Percentiles rank a stretch among this genome's conserved stretches.
Conservation (phyloP, 1,140 invertebrate species). For the Thalassaphorura encarpata region DNA sequence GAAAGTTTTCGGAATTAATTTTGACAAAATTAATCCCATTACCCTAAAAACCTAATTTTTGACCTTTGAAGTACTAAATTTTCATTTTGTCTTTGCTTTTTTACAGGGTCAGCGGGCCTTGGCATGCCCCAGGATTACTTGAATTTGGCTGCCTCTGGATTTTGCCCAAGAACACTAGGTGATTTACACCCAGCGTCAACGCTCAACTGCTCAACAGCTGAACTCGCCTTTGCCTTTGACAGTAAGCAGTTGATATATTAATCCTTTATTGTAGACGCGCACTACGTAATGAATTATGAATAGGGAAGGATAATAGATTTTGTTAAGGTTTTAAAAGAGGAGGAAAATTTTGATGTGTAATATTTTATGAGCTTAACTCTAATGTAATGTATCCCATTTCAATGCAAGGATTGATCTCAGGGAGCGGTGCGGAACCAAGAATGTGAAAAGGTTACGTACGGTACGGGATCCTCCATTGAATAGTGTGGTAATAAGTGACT, state of each 20-base stretch:
- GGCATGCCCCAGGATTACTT: conserved; percentile 62
- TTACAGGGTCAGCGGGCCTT: conserved; percentile 43
- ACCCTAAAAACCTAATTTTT: too few species aligned
- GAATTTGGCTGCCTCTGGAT: conserved; percentile 40
- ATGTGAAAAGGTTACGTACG: too few species aligned
- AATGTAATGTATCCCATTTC: conserved; percentile 3
- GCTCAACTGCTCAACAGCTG: conserved; percentile 58
- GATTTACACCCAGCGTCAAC: conserved; percentile 57
- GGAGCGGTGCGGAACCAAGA: too few species aligned
- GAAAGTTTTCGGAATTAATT: too few species aligned
- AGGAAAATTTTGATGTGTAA: background rate
- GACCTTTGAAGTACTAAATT: conserved; percentile 1
- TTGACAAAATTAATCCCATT: too few species aligned
- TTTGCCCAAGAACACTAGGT: conserved; percentile 46
- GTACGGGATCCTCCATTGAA: too few species aligned
- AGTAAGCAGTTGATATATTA: conserved; percentile 44
- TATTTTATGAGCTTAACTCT: background rate
- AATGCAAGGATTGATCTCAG: background rate
- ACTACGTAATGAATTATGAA: background rate
- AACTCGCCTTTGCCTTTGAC: conserved; percentile 67
- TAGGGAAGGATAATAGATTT: conserved; percentile 2
- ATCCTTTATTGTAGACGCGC: background rate
- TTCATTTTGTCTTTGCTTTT: conserved; percentile 19
- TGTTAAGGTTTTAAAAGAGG: background rate
- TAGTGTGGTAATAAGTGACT: too few species aligned